Conservation (phyloP, 2,797 vertebrate species). For the Mormyrops boulengeri region DNA sequence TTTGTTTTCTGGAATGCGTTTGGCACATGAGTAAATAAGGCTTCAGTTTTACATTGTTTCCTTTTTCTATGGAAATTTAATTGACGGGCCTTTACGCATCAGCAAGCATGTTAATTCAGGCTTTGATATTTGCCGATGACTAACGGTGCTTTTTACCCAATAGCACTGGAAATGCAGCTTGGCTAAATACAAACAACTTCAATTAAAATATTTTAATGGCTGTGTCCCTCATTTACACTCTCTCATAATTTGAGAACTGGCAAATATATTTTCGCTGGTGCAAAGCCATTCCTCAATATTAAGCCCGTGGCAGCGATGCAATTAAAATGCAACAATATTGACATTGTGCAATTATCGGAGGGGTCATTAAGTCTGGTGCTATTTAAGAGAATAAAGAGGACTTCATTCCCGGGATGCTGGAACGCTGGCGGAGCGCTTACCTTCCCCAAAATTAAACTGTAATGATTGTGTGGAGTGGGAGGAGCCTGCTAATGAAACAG, state of each 20-base stretch:
- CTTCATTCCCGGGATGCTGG: slow-evolving; percentile 45
- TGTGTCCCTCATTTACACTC: neutral
- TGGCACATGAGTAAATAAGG: neutral
- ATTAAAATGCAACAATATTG: slow-evolving; percentile 68
- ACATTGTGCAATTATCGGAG: slow-evolving; percentile 59
- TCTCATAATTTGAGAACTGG: neutral
- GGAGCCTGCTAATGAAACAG: slow-evolving; percentile 61
- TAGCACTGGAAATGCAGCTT: neutral
- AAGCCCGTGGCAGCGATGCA: slow-evolving; percentile 54
- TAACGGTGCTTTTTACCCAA: neutral
- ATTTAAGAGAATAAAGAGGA: slow-evolving; percentile 43
- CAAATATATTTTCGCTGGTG: slow-evolving; percentile 29
- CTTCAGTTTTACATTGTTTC: neutral
- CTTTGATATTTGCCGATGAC: neutral
- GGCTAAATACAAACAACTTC: neutral
- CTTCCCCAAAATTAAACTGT: slow-evolving; percentile 49
- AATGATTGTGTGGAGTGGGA: slow-evolving; percentile 44
- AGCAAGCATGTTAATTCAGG: neutral
- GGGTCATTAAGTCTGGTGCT: slow-evolving; percentile 56
- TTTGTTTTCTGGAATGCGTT: neutral
- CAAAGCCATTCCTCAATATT: slow-evolving; percentile 42
- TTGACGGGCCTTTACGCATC: neutral
- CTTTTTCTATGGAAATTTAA: neutral
- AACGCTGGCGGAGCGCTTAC: slow-evolving; percentile 16
- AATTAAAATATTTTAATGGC: slow-evolving; percentile 5